Evolutionary conservation across 2,888 invertebrate genomes (phyloP).

Genomic region (Ophion obscuratus): DNA sequence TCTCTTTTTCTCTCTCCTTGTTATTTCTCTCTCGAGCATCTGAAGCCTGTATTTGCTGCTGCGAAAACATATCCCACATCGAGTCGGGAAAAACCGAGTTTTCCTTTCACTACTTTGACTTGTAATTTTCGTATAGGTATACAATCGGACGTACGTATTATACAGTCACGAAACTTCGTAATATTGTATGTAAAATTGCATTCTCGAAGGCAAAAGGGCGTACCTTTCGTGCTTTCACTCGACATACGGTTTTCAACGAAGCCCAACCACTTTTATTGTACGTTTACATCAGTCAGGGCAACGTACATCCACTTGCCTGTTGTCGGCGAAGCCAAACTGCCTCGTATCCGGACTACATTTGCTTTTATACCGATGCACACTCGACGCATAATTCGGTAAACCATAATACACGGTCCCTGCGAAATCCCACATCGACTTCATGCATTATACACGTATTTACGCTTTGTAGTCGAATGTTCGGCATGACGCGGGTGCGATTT

Average conservation of each 20-base stretch:
- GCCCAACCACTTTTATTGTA: not conserved
- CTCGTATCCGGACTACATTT: conserved; percentile 50
- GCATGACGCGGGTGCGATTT: conserved; percentile 31
- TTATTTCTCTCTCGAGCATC: conserved; percentile 17
- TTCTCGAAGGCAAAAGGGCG: not conserved
- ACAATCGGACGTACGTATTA: conserved; percentile 37
- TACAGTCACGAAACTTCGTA: conserved; percentile 27
- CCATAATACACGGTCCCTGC: conserved; percentile 26
- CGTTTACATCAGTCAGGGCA: conserved; percentile 11
- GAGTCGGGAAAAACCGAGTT: conserved; percentile 21
- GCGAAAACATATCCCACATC: conserved; percentile 36
- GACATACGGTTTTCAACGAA: not conserved
- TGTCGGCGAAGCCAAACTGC: conserved; percentile 33
- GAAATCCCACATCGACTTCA: conserved; percentile 17
- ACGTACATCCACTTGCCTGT: conserved; percentile 30
- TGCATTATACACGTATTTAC: conserved; percentile 48
- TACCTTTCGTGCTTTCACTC: not conserved
- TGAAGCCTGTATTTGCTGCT: conserved; percentile 61
- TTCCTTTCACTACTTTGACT: conserved; percentile 27
- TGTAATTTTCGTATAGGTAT: conserved; percentile 20
- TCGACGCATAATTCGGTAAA: conserved; percentile 44
- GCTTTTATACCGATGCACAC: conserved; percentile 40
- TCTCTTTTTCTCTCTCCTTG: not conserved
- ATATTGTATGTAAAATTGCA: conserved; percentile 8
- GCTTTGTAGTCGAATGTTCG: conserved; percentile 24